These are phyloP conservation scores for Apamea crenata DNA, from an alignment of 2,888 invertebrate species.

Conservation along the genomic window DNA sequence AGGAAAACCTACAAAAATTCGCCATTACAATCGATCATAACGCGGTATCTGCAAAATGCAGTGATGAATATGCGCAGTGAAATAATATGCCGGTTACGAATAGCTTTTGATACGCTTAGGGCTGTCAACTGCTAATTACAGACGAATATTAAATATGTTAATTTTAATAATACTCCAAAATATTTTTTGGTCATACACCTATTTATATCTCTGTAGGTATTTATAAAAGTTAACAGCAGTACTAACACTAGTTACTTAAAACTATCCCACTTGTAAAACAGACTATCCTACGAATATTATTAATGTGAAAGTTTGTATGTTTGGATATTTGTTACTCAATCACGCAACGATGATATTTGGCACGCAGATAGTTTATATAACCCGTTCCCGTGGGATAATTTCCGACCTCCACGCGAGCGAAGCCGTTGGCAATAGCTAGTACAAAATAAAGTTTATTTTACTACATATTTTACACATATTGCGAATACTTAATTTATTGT, in stretches of 20 bases:
- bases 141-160: slow-evolving; percentile 2
- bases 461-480: too few relatives aligned
- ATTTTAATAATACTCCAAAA: slow-evolving; percentile 9
- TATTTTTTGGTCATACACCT: not conserved
- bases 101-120: slow-evolving; percentile 62
- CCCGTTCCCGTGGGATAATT: too few relatives aligned
- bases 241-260: not conserved
- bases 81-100: slow-evolving; percentile 65
- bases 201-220: not conserved
- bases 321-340: too few relatives aligned
- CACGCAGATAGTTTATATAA: too few relatives aligned
- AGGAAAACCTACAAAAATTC: slow-evolving; percentile 60
- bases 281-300: too few relatives aligned
- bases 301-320: too few relatives aligned
- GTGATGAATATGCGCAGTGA: slow-evolving; percentile 64
- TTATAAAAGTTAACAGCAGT: not conserved
- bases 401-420: too few relatives aligned
- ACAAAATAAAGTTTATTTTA: not conserved
- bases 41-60: slow-evolving; percentile 63
- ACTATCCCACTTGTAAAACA: too few relatives aligned
- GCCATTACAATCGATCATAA: slow-evolving; percentile 61
- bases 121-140: slow-evolving; percentile 45
- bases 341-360: too few relatives aligned
- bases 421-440: too few relatives aligned
- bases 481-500: not conserved